Conservation (phyloP, 23 tunicate genomes). For the Diplosoma virens region DNA sequence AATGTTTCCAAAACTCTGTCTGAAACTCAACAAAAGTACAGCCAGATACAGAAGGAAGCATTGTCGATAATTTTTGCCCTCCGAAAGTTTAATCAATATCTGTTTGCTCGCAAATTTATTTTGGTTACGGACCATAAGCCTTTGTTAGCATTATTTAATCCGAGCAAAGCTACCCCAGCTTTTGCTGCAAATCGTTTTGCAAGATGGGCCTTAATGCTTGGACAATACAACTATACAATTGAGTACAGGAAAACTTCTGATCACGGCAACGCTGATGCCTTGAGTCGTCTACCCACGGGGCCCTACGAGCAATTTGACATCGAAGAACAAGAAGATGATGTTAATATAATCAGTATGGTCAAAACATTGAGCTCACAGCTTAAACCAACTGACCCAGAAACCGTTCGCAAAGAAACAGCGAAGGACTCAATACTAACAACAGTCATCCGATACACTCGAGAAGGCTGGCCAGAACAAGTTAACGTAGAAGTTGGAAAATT, state of each 20-base stretch:
- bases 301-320: not conserved
- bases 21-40: constrained; percentile 19
- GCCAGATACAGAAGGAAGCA: constrained; percentile 39
- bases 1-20: constrained; percentile 29
- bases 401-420: constrained; percentile 2
- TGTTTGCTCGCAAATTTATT: constrained; percentile 34
- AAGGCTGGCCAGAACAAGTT: constrained; percentile 34
- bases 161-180: constrained; percentile 28
- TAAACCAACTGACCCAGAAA: constrained; percentile 15
- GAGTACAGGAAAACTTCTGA: constrained; percentile 6
- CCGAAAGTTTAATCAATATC: constrained; percentile 11
- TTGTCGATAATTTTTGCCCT: constrained; percentile 19
- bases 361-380: constrained; percentile 21
- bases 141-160: constrained; percentile 8
- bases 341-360: not conserved
- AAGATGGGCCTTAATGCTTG: not conserved
- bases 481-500: no score
- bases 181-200: constrained; percentile 36
- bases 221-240: constrained; percentile 18
- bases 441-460: constrained; percentile 30
- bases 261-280: constrained; percentile 29
- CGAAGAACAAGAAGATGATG: not conserved
- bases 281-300: constrained; percentile 26
- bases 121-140: constrained; percentile 40
- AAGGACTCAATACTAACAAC: constrained; percentile 15